These are phyloP conservation scores for Elmis aenea DNA, from an alignment of 2,888 invertebrate species.

Conservation along the genomic window DNA sequence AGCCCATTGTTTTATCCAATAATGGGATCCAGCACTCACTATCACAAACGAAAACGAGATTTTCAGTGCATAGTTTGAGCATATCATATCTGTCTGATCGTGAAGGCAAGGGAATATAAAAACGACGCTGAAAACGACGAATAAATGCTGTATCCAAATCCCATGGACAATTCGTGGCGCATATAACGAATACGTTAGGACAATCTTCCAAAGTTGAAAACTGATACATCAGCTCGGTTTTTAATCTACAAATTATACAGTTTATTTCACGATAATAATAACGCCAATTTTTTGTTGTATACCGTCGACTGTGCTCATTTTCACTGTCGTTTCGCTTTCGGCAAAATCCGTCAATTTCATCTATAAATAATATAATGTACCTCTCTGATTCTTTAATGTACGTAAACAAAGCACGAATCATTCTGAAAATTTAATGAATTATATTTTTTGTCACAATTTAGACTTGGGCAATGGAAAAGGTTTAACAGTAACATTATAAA, in stretches of 20 bases:
- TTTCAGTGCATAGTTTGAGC: constrained; percentile 32
- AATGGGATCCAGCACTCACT: constrained; percentile 43
- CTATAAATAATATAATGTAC: constrained; percentile 56
- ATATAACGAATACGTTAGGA: constrained; percentile 45
- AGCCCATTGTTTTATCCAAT: constrained; percentile 48
- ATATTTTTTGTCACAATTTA: no score
- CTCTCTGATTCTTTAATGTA: no score
- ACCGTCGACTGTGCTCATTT: constrained; percentile 49
- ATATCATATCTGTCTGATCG: constrained; percentile 34
- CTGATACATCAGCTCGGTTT: constrained; percentile 54
- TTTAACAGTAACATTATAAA: no score
- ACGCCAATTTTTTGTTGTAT: no score
- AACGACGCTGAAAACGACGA: constrained; percentile 52
- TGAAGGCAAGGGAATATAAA: constrained; percentile 52
- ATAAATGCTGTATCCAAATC: constrained; percentile 56
- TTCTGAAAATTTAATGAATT: no score
- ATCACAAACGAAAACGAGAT: constrained; percentile 25
- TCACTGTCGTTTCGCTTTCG: constrained; percentile 47
- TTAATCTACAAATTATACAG: constrained; percentile 46
- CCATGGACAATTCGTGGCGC: constrained; percentile 61
- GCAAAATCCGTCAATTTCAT: constrained; percentile 58
- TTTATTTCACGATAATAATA: constrained; percentile 4
- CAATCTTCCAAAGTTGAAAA: constrained; percentile 44
- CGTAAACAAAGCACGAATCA: no score
- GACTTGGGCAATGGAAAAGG: no score